Evolutionary conservation across 2,797 vertebrate genomes (phyloP).

Genomic region (Phoxinus dragarum): DNA sequence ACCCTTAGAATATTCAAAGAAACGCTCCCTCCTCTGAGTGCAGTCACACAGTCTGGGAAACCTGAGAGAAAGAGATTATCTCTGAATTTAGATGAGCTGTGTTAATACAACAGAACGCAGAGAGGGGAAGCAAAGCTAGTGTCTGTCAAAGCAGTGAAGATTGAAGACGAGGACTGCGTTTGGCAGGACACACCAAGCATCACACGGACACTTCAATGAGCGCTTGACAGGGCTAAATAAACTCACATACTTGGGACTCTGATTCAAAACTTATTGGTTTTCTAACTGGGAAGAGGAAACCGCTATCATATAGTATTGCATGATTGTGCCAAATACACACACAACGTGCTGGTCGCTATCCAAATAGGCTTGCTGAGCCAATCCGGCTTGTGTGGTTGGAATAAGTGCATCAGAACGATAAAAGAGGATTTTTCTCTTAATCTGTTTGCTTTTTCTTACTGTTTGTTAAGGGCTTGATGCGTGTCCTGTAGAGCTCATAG

Average conservation of each 20-base stretch:
- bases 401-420: conserved; percentile 54
- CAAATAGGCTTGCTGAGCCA: conserved; percentile 28
- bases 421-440: conserved; percentile 43
- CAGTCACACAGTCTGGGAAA: conserved; percentile 30
- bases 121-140: not conserved
- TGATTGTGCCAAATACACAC: conserved; percentile 40
- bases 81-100: conserved; percentile 50
- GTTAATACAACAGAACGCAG: conserved; percentile 29
- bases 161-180: conserved; percentile 8
- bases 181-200: conserved; percentile 19
- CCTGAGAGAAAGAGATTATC: conserved; percentile 24
- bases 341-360: conserved; percentile 21
- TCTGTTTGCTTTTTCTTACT: conserved; percentile 49
- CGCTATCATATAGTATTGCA: not conserved
- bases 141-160: conserved; percentile 4
- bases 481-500: conserved; percentile 30
- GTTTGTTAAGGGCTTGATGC: conserved; percentile 28
- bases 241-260: not conserved
- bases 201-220: conserved; percentile 14
- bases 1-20: conserved; percentile 72
- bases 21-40: conserved; percentile 60
- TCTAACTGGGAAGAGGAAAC: conserved; percentile 43
- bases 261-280: conserved; percentile 35
- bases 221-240: conserved; percentile 10
- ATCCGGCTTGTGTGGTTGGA: conserved; percentile 28